Evolutionary conservation across 2,113 vertebrate species (phyloP), one percentile per base, ranked within the genome.

Genomic region (Phalacrocorax aristotelis): DNA sequence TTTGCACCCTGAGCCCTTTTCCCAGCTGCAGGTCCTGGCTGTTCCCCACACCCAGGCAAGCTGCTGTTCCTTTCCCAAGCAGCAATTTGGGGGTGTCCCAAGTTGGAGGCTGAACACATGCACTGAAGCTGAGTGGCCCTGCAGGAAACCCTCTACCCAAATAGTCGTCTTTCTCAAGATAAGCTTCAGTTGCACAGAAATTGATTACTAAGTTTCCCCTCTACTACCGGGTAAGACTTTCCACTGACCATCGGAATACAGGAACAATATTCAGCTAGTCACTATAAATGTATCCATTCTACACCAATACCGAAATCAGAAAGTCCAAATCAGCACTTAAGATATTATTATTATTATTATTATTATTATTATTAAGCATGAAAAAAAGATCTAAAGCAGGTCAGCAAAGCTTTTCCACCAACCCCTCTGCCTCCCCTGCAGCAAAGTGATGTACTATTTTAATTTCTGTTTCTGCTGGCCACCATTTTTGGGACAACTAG

Each of bases 1-100:
- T 82, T 18, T 51, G 29, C 15, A 38, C 27, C 1, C 0, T 0
- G 13, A 85, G 49, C 25, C 14, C 15, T 4, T 25, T 34, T 19
- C 69, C 49, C 76, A 83, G 52, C 16, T 49, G 19, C 75, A 81
- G 36, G 18, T 23, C 30, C 66, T 40, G 48, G 51, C 26, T 51
- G 46, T 51, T 89, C 34, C 52, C 57, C 26, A 2, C 3, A 7
- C 32, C 9, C 1, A 0, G n/a, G 48, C 32, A 52, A 36, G 42
- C n/a, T 40, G 54, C 36, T 22, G 7, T 11, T 75, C 38, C 75
- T 30, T 44, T 60, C 38, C 75, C 79, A 72, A 76, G 66, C 32
- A 92, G 54, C 26, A 61, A 27, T 71, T 17, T 42, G 13, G 46
- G 55, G 8, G 3, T 23, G 38, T 25, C 62, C 57, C 1, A 4